Base-by-base conservation (phyloP, 2,888 invertebrate species). In the Caenorhabditis sinica region DNA sequence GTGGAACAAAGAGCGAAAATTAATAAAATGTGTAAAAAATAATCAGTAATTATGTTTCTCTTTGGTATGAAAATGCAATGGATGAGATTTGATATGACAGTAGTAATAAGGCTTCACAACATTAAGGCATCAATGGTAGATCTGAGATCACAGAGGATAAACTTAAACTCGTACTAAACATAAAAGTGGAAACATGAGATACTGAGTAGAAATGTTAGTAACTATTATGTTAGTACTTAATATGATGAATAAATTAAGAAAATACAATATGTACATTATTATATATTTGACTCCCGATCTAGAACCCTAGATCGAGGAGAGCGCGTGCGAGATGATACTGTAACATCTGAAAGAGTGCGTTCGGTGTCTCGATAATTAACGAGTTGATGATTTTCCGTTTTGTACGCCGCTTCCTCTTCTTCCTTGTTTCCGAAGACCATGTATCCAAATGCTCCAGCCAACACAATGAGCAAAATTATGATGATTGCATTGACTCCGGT, bases 361-460 rank as follows among this genome's bases (percentile, higher is more conserved):
- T 33, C 71, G 43, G 51, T 45, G 1, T 81, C 79, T 17, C 66
- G 69, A 20, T 79, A 83, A 25, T 85, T 86, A 9, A 88, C 88
- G 4, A 88, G 56, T 15, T 83, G 81, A 53, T 84, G 81, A 8
- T 49, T 65, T 15, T 85, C 85, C 5, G 49, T 40, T 53, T 76
- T 76, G 25, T 80, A 51, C 2, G 36, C 58, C 0, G 45, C 65
- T 40, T 83, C 79, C n/a, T 66, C 63, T 20, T 65, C 72, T 40
- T 82, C 85, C 3, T 66, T 40, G 20, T 80, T 51, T 9, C 77
- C 85, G 25, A 60, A 88, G 0, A 87, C 80, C 72, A 83, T 82
- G 71, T 91, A 91, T 2, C 86, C 89, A 49, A 90, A 89, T 9
- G 89, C 75, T 15, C 86, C 88, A 43, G 89, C 87, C 2, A 90